Evolutionary conservation across 2,113 vertebrate genomes (phyloP).

Genomic region (Eulemur macaco): DNA sequence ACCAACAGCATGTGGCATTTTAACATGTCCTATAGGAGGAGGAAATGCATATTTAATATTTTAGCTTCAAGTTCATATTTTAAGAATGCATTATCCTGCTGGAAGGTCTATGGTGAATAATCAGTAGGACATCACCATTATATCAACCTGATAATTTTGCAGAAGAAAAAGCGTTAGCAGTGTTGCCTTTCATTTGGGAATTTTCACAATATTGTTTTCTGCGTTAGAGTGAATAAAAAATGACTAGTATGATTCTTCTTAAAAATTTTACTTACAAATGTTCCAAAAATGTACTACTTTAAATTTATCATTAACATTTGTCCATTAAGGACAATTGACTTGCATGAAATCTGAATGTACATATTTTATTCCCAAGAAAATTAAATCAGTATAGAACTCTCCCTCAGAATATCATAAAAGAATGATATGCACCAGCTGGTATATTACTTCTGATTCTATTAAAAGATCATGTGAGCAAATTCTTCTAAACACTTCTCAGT

Average conservation of each 20-base stretch:
- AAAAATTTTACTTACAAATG: conserved; percentile 36
- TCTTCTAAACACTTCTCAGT: conserved; percentile 56
- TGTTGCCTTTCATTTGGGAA: conserved; percentile 44
- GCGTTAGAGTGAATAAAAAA: neutral
- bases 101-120: conserved; percentile 82
- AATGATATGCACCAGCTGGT: conserved; percentile 66
- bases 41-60: conserved; percentile 83
- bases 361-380: conserved; percentile 62
- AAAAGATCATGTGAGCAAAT: conserved; percentile 64
- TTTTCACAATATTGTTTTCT: conserved; percentile 48
- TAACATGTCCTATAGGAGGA: conserved; percentile 79
- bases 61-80: conserved; percentile 82
- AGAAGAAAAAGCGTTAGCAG: conserved; percentile 57
- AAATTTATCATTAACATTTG: conserved; percentile 53
- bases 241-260: neutral
- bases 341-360: conserved; percentile 65
- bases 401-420: conserved; percentile 53
- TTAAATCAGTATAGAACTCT: conserved; percentile 59
- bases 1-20: conserved; percentile 82
- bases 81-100: conserved; percentile 82
- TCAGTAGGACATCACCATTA: conserved; percentile 73
- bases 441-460: conserved; percentile 72
- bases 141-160: conserved; percentile 69
- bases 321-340: conserved; percentile 66
- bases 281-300: conserved; percentile 37